phyloP scores from a whole-genome alignment of 2,888 invertebrate genomes.

The Volucella bombylans region DNA sequence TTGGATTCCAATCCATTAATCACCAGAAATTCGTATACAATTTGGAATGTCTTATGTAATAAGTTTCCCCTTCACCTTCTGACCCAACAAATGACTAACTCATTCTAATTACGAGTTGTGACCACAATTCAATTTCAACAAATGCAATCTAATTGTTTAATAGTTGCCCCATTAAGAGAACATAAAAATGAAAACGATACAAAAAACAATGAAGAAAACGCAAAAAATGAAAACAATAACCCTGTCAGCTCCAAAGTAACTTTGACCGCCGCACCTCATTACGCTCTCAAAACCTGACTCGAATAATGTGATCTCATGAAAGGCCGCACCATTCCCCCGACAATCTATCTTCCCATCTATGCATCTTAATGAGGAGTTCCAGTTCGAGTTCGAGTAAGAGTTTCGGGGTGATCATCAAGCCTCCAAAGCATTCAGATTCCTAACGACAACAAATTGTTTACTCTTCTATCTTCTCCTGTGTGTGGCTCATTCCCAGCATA shows the following conservation, averaged over 20 bases:
- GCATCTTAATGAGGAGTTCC: slow-evolving; percentile 40
- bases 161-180: slow-evolving; percentile 19
- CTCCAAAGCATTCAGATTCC: slow-evolving; percentile 23
- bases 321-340: not conserved
- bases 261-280: slow-evolving; percentile 69
- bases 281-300: slow-evolving; percentile 45
- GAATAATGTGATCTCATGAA: slow-evolving; percentile 39
- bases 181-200: not conserved
- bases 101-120: slow-evolving; percentile 8
- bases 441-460: slow-evolving; percentile 37
- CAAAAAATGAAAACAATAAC: slow-evolving; percentile 2
- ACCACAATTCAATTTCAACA: slow-evolving; percentile 46
- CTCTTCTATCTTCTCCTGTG: not conserved
- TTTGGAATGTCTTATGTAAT: too few species aligned
- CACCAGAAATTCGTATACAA: too few species aligned
- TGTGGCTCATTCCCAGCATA: not conserved
- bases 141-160: slow-evolving; percentile 64
- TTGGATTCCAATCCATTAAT: too few species aligned
- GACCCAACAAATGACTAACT: not conserved
- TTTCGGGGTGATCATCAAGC: slow-evolving; percentile 47
- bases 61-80: not conserved
- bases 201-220: slow-evolving; percentile 8
- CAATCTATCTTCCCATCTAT: slow-evolving; percentile 21
- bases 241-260: slow-evolving; percentile 46
- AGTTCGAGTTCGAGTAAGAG: slow-evolving; percentile 31